Conservation (phyloP, 1,140 invertebrate genomes). For the Drosophila virilis region DNA sequence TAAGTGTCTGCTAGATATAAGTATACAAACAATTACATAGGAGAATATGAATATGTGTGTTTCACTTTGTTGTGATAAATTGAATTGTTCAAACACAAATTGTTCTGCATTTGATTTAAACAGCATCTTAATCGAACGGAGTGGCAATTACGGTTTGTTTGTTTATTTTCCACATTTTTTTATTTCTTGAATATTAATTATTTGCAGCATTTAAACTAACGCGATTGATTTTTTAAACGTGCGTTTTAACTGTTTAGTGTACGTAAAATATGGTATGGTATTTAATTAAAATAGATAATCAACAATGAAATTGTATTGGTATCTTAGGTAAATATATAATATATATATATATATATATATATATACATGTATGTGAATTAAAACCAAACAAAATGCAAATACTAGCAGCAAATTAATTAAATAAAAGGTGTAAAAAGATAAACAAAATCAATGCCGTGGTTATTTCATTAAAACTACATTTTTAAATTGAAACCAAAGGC, state of each 20-base stretch:
- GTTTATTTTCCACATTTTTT: constrained; percentile 26
- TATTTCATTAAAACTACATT: constrained; percentile 64
- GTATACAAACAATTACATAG: constrained; percentile 28
- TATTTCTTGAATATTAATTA: constrained; percentile 2
- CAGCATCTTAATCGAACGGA: constrained; percentile 33
- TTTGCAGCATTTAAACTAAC: neutral
- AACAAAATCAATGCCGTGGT: constrained; percentile 66
- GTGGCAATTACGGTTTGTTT: constrained; percentile 37
- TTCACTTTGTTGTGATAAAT: constrained; percentile 75
- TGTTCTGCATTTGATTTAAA: constrained; percentile 28
- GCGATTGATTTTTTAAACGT: neutral
- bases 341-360: constrained; percentile 30
- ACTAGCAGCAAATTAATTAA: constrained; percentile 65
- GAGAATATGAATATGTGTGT: constrained; percentile 25
- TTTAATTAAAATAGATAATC: constrained; percentile 76
- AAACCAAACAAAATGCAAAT: constrained; percentile 55
- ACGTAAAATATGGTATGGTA: constrained; percentile 52
- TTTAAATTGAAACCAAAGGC: constrained; percentile 19
- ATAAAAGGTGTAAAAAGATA: constrained; percentile 69
- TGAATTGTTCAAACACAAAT: constrained; percentile 52
- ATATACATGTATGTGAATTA: constrained; percentile 21
- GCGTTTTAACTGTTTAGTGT: constrained; percentile 36
- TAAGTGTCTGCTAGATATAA: constrained; percentile 53
- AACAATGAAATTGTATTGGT: constrained; percentile 74
- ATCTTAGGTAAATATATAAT: constrained; percentile 61